These are phyloP conservation scores for Tholera decimalis DNA, from an alignment of 2,888 invertebrate species.

Conservation along the genomic window DNA sequence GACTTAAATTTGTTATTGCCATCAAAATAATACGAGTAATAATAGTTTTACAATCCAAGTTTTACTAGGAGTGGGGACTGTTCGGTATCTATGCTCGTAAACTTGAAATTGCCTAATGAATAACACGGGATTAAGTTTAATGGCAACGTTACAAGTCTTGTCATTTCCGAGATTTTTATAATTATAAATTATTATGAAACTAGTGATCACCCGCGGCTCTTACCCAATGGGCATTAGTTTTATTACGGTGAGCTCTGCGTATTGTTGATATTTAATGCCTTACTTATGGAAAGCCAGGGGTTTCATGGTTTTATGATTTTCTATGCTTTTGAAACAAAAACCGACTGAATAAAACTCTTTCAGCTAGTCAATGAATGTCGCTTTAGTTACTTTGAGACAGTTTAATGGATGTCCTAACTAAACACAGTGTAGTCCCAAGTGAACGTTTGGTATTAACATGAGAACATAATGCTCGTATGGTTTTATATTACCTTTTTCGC, in stretches of 20 bases:
- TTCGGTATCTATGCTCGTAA: constrained; percentile 72
- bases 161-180: constrained; percentile 70
- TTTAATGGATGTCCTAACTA: constrained; percentile 38
- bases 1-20: constrained; percentile 73
- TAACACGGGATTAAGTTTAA: constrained; percentile 78
- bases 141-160: constrained; percentile 70
- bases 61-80: constrained; percentile 67
- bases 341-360: constrained; percentile 1
- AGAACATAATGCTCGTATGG: constrained; percentile 61
- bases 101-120: constrained; percentile 80
- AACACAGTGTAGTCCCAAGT: constrained; percentile 44
- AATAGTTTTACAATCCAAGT: constrained; percentile 75
- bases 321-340: constrained; percentile 16
- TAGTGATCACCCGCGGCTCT: constrained; percentile 56
- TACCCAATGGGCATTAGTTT: constrained; percentile 45
- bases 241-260: constrained; percentile 37
- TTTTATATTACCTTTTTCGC: constrained; percentile 78
- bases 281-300: constrained; percentile 34
- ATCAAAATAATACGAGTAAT: constrained; percentile 75
- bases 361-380: constrained; percentile 15
- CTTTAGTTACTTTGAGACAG: constrained; percentile 1
- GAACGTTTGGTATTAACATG: constrained; percentile 52
- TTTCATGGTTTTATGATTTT: constrained; percentile 28
- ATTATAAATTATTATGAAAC: constrained; percentile 59
- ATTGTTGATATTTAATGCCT: constrained; percentile 43